Evolutionary conservation across 2,797 vertebrate genomes (phyloP), one percentile per base, ranked within the genome.

Genomic region (Dermochelys coriacea): DNA sequence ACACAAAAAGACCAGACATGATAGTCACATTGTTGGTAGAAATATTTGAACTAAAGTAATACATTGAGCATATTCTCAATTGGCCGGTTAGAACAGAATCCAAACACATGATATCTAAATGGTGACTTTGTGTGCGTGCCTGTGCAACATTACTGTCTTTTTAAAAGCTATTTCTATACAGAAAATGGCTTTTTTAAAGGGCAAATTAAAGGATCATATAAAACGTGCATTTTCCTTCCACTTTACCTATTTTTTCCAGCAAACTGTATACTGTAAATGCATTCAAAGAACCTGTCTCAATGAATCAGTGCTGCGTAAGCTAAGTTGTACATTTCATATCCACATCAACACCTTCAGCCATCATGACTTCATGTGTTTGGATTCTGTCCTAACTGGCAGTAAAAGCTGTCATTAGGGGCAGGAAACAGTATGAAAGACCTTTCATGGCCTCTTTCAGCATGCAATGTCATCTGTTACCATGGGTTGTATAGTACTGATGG

Each of bases 381-480:
- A 97, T 93, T 92, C 93, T 93, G 85, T 97, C 97, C 97, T 97
- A 97, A 96, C 96, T 97, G 95, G 97, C 97, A 98, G 95, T 95
- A 95, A 95, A 96, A 97, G 95, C 97, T 97, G 95, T 97, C 96
- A 97, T 97, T 97, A 97, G 96, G 94, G 96, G 90, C 96, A 96
- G 96, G 95, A 95, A 97, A 97, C 95, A 87, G 96, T 91, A 95
- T 96, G 97, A 96, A 97, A 97, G 97, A 97, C 97, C 97, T 97
- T 97, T 98, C 96, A 86, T 31, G 97, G 97, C 97, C 97, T 97
- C 97, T 97, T 97, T 97, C 96, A 97, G 96, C 95, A 51, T 96
- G 96, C 97, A 97, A 98, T 97, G 97, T 97, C 97, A 97, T 98
- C 97, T 97, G 97, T 97, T 98, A 97, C 97, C 95, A 97, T 96